Conservation (phyloP, 2,113 vertebrate genomes). For the Struthidea cinerea region DNA sequence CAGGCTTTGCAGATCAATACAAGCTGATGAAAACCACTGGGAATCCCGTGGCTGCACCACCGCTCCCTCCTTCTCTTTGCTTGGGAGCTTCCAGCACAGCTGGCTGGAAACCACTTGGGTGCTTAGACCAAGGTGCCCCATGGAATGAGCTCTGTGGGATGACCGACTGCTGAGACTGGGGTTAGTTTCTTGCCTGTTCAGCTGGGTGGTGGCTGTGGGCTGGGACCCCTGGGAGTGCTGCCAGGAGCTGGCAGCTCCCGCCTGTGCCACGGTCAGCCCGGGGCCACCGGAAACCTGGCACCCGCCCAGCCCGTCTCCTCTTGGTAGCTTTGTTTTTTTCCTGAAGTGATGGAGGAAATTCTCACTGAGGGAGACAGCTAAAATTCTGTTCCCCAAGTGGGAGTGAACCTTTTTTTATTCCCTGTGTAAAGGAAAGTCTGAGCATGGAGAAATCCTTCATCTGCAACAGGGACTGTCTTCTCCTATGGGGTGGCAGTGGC, state of each 20-base stretch:
- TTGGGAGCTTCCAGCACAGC: neutral
- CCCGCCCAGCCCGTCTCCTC: rapidly evolving
- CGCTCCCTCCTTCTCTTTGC: neutral
- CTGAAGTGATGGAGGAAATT: neutral
- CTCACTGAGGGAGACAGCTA: neutral
- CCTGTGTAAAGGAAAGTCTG: neutral
- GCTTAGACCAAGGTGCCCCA: neutral
- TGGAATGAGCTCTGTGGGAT: neutral
- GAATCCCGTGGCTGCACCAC: neutral
- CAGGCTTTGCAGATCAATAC: neutral
- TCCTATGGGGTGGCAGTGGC: neutral
- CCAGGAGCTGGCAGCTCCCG: neutral
- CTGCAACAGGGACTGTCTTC: neutral
- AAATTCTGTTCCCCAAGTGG: neutral
- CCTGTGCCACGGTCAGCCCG: rapidly evolving
- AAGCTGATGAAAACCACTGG: neutral
- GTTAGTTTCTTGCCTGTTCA: neutral
- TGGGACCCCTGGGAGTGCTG: neutral
- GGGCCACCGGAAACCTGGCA: neutral
- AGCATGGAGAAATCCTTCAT: neutral
- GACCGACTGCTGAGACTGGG: neutral
- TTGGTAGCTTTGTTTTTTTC: neutral
- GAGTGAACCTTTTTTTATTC: neutral
- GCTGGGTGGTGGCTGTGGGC: neutral
- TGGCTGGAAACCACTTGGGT: neutral